These are phyloP conservation scores for Gallinago undulata DNA, from an alignment of 2,113 vertebrate species.

Conservation along the genomic window DNA sequence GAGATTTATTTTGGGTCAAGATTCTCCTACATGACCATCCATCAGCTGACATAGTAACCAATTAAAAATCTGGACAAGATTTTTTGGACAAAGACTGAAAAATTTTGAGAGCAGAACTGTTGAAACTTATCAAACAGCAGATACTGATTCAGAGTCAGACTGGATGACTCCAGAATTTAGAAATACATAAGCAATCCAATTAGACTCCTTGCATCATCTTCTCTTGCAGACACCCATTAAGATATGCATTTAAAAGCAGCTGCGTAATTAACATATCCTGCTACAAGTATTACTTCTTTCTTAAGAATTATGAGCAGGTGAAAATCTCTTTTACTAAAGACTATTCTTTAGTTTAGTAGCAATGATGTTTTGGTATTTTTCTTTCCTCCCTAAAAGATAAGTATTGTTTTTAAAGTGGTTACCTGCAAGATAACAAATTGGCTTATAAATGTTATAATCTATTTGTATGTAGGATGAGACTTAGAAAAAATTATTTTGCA, in stretches of 20 bases:
- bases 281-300: neutral
- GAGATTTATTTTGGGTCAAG: neutral
- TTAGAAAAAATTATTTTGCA: neutral
- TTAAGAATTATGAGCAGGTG: neutral
- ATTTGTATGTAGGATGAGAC: neutral
- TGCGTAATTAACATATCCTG: neutral
- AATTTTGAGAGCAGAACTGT: neutral
- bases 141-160: neutral
- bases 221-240: neutral
- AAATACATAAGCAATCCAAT: neutral
- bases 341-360: neutral
- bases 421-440: neutral
- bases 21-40: neutral
- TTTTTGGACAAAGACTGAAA: neutral
- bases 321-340: neutral
- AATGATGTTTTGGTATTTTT: neutral
- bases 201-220: neutral
- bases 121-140: neutral
- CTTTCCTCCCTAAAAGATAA: neutral
- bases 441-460: neutral
- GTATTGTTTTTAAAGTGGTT: neutral
- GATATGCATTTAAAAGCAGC: neutral
- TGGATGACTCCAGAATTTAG: neutral
- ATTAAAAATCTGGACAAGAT: neutral
- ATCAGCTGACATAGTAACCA: neutral